These are phyloP conservation scores for Oscheius myriophilus DNA, from an alignment of 2,888 invertebrate genomes.

Conservation along the genomic window DNA sequence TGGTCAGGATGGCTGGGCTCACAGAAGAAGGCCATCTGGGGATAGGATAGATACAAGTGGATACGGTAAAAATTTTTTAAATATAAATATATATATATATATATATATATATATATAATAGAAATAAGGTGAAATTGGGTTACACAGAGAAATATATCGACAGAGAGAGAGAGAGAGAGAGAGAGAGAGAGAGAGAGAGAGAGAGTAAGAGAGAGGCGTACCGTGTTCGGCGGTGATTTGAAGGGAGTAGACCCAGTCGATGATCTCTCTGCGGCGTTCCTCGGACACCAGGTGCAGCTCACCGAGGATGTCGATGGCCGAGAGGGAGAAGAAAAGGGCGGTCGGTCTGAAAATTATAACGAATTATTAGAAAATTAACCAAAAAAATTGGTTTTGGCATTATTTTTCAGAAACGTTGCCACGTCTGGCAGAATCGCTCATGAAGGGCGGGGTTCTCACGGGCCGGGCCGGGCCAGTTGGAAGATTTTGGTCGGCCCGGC, in stretches of 20 bases:
- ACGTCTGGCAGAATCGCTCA: too few species aligned
- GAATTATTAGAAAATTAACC: neutral
- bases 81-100: too few species aligned
- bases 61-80: too few species aligned
- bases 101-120: too few species aligned
- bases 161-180: too few species aligned
- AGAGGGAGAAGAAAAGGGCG: slow-evolving; percentile 83
- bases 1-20: slow-evolving; percentile 38
- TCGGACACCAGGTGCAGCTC: slow-evolving; percentile 78
- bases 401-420: too few species aligned
- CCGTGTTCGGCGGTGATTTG: slow-evolving; percentile 73
- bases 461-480: too few species aligned
- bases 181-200: neutral
- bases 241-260: slow-evolving; percentile 90
- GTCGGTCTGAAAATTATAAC: slow-evolving; percentile 54
- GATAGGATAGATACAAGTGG: neutral
- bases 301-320: slow-evolving; percentile 87
- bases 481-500: too few species aligned
- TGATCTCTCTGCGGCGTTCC: slow-evolving; percentile 77
- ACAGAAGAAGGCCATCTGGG: slow-evolving; percentile 12
- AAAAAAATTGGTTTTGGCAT: neutral
- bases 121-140: too few species aligned
- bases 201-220: neutral
- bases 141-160: too few species aligned
- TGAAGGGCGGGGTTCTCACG: neutral